phyloP scores from a whole-genome alignment of 2,113 vertebrate species.

The Gorsachius goisagi region DNA sequence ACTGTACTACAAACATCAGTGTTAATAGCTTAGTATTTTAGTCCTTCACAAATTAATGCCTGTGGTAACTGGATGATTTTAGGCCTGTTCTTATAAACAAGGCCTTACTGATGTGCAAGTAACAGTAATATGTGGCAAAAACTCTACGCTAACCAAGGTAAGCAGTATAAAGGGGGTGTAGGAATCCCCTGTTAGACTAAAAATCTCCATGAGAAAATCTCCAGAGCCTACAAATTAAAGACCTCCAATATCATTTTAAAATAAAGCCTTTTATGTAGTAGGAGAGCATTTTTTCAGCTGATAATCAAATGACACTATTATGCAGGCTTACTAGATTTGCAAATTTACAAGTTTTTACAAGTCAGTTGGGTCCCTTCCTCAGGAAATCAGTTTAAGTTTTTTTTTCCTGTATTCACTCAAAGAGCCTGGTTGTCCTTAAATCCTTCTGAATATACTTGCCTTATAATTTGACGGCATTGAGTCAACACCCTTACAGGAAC shows the following conservation, averaged over 20 bases:
- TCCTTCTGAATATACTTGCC: conserved; percentile 79
- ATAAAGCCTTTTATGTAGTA: conserved; percentile 77
- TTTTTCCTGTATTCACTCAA: conserved; percentile 77
- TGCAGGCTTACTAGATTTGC: conserved; percentile 80
- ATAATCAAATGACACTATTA: conserved; percentile 82
- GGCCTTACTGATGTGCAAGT: conserved; percentile 64
- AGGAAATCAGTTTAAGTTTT: conserved; percentile 82
- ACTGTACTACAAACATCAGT: conserved; percentile 16
- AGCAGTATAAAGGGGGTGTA: conserved; percentile 66
- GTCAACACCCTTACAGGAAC: conserved; percentile 75
- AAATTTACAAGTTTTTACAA: conserved; percentile 83
- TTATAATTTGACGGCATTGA: conserved; percentile 77
- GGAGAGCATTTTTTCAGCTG: conserved; percentile 70
- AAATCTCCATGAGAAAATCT: conserved; percentile 68
- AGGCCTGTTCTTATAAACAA: conserved; percentile 68
- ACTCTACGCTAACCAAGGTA: conserved; percentile 64
- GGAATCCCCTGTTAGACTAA: conserved; percentile 65
- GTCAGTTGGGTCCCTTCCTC: conserved; percentile 81
- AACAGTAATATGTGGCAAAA: conserved; percentile 67
- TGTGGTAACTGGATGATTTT: conserved; percentile 67
- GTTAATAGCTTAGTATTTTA: conserved; percentile 69
- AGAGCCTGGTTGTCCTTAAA: conserved; percentile 80
- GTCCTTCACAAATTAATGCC: conserved; percentile 61
- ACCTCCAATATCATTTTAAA: conserved; percentile 76
- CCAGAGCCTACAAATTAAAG: conserved; percentile 73